Conservation (phyloP, 2,797 vertebrate genomes). For the Leptoclinus maculatus region DNA sequence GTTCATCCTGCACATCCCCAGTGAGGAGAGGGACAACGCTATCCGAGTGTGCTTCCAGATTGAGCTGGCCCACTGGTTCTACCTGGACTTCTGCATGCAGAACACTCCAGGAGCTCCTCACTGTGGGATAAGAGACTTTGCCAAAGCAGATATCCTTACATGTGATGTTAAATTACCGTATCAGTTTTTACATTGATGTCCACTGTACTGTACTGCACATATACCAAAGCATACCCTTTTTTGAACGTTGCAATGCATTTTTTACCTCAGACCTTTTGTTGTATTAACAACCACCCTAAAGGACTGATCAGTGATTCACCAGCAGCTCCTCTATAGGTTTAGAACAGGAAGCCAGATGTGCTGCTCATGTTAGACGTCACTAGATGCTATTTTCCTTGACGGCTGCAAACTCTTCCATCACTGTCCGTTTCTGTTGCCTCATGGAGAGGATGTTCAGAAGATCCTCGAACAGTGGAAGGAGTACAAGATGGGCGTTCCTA, state of each 20-base stretch:
- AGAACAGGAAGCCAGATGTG: not conserved
- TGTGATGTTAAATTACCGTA: not conserved
- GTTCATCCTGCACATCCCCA: conserved; percentile 99
- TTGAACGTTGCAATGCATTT: not conserved
- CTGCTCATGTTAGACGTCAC: not conserved
- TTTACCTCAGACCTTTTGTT: not conserved
- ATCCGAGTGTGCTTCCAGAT: conserved; percentile 99
- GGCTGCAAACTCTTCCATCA: conserved; percentile 91
- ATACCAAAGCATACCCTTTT: not conserved
- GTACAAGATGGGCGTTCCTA: conserved; percentile 99
- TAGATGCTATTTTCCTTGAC: conserved; percentile 81
- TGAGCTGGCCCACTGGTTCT: conserved; percentile 99
- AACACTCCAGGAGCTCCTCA: conserved; percentile 97
- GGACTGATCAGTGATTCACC: not conserved
- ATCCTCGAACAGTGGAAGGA: conserved; percentile 98
- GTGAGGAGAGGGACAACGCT: conserved; percentile 98
- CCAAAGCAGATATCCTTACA: conserved; percentile 98
- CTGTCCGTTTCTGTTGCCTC: conserved; percentile 97
- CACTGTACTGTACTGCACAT: not conserved
- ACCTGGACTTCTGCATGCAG: conserved; percentile 98
- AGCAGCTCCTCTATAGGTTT: not conserved
- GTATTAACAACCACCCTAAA: too few species aligned
- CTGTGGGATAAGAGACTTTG: conserved; percentile 99
- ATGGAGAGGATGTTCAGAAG: conserved; percentile 97
- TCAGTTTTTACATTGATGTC: not conserved